phyloP scores from a whole-genome alignment of 2,797 vertebrate genomes.

The Mus spretus region DNA sequence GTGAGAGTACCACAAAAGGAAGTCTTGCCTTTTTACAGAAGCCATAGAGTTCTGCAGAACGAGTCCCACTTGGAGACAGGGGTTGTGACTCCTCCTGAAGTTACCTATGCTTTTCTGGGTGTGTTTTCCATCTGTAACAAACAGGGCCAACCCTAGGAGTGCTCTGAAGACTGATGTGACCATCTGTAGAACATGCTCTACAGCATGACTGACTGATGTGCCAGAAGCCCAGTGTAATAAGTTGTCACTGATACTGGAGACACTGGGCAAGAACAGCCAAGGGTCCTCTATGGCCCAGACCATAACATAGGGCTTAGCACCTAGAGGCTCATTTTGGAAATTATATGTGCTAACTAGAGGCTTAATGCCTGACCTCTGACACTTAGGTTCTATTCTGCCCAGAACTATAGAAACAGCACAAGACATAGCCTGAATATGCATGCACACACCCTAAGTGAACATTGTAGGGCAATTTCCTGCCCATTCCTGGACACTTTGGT shows the following conservation, averaged over 20 bases:
- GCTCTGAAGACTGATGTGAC: neutral
- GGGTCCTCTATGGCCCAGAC: neutral
- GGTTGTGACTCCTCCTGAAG: neutral
- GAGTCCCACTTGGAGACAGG: no score
- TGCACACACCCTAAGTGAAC: neutral
- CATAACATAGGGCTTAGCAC: no score
- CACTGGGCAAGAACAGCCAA: neutral
- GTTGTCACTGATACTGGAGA: neutral
- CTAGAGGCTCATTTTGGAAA: neutral
- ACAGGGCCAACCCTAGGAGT: neutral
- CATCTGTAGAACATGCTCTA: neutral
- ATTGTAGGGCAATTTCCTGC: fast-evolving
- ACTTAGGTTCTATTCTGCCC: neutral
- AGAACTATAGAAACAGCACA: neutral
- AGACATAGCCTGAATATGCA: neutral
- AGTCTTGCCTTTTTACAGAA: neutral
- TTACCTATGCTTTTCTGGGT: neutral
- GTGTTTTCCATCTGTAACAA: neutral
- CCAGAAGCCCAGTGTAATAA: neutral
- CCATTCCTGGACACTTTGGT: neutral
- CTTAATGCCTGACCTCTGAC: neutral
- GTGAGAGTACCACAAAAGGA: neutral
- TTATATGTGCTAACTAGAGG: neutral
- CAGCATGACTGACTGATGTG: neutral
- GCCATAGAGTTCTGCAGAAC: neutral